Percentiles rank a stretch among this genome's conserved stretches.
phyloP scores from a whole-genome alignment of 1,140 invertebrate genomes.

The Drosophila insularis region DNA sequence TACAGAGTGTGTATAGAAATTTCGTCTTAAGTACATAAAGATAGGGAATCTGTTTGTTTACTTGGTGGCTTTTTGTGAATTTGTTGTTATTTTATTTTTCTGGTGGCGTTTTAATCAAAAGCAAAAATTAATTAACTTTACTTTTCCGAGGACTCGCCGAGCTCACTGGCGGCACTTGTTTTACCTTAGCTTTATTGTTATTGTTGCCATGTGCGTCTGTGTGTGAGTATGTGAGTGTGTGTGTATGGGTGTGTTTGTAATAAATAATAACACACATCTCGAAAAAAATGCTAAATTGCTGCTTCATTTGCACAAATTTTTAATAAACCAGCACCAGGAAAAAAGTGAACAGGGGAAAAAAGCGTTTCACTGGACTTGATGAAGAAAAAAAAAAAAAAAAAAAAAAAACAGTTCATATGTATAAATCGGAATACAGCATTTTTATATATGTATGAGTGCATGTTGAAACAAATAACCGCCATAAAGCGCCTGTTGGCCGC shows the following conservation, averaged over 20 bases:
- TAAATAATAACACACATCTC: constrained; percentile 28
- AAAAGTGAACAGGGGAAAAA: background rate
- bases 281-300: constrained; percentile 60
- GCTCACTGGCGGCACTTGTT: constrained; percentile 15
- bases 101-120: constrained; percentile 62
- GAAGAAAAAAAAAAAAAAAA: constrained; percentile 6
- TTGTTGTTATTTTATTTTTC: constrained; percentile 22
- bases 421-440: background rate
- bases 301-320: constrained; percentile 74
- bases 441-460: constrained; percentile 12
- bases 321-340: constrained; percentile 57
- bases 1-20: background rate
- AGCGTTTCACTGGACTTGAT: background rate
- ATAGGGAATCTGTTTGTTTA: background rate
- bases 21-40: background rate
- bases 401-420: constrained; percentile 23
- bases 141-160: constrained; percentile 2
- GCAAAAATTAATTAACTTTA: constrained; percentile 75
- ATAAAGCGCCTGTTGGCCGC: constrained; percentile 54
- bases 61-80: constrained; percentile 4
- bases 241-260: constrained; percentile 28
- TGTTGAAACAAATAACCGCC: constrained; percentile 41
- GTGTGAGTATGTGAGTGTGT: constrained; percentile 9
- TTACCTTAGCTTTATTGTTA: constrained; percentile 19
- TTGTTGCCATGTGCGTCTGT: constrained; percentile 14